Percentiles rank a stretch among this genome's conserved stretches.
These are phyloP conservation scores for Lucilia cuprina DNA, from an alignment of 1,140 invertebrate species.

Conservation along the genomic window DNA sequence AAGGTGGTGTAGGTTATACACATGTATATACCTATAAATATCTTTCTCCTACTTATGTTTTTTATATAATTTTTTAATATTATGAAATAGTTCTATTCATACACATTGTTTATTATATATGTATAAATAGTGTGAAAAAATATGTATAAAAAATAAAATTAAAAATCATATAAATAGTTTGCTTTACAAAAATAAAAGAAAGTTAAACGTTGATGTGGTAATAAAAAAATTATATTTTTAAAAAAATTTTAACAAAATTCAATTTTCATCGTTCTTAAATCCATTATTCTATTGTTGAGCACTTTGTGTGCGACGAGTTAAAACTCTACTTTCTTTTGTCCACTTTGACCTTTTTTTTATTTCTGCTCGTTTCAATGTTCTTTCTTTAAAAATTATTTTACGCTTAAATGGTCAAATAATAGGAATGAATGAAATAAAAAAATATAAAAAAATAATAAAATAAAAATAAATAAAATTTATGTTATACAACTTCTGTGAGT, in stretches of 20 bases:
- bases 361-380: neutral
- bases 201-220: neutral
- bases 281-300: neutral
- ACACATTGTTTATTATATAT: too few species aligned
- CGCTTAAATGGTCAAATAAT: conserved; percentile 17
- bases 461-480: conserved; percentile 8
- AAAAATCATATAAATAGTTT: too few species aligned
- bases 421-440: neutral
- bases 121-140: too few species aligned
- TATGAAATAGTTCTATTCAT: too few species aligned
- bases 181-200: too few species aligned
- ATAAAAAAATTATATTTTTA: neutral
- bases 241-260: neutral
- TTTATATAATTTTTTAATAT: too few species aligned
- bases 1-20: too few species aligned
- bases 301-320: neutral
- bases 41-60: too few species aligned
- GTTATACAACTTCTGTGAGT: conserved; percentile 4
- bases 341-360: neutral
- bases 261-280: neutral
- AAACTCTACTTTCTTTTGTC: neutral
- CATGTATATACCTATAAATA: too few species aligned
- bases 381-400: conserved; percentile 2
- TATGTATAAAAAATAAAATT: too few species aligned
- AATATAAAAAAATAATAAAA: neutral